Base-by-base conservation (phyloP, 2,888 invertebrate genomes). In the Apodemia hepburni region DNA sequence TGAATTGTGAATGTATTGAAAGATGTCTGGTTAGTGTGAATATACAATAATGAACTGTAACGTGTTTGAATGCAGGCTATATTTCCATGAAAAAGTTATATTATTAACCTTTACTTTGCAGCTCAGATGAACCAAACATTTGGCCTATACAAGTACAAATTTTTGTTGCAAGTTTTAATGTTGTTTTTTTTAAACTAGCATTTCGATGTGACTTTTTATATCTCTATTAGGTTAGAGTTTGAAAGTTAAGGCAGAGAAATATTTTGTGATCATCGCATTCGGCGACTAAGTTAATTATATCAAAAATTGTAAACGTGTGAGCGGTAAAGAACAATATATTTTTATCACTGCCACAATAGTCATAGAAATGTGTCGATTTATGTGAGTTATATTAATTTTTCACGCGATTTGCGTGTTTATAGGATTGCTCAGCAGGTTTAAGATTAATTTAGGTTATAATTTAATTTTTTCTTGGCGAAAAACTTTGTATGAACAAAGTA, bases 291-390 rank as follows among this genome's bases (percentile, higher is more conserved):
- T 76, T 76, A 82, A 83, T 81, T 83, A 80, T 82, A 84, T 79
- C 75, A 73, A 71, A 77, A 74, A 75, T 61, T 63, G 64, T 62
- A 33, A 61, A 58, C 42, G 61, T 29, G 59, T 51, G 54, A 49
- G 11, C 62, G 60, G 64, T 65, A 62, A 57, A 78, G 74, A 80
- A 78, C 73, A 73, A 78, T 86, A 86, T 87, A 85, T 87, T 87
- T 86, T 85, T 86, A 78, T 82, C 88, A 91, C 87, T 88, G 90
- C 88, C 89, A 82, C 82, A 72, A 77, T 84, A 85, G 79, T 80
- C 73, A 72, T 82, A 81, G 72, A 70, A 71, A 73, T 69, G 67
- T 71, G 68, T 73, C 57, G 62, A 54, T 29, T 57, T 57, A 57
- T 57, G 57, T 57, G 57, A 57, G 29, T 57, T 57, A 29, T 57